phyloP scores from a whole-genome alignment of 2,888 invertebrate species.

The Rambutsinella grinnellia region DNA sequence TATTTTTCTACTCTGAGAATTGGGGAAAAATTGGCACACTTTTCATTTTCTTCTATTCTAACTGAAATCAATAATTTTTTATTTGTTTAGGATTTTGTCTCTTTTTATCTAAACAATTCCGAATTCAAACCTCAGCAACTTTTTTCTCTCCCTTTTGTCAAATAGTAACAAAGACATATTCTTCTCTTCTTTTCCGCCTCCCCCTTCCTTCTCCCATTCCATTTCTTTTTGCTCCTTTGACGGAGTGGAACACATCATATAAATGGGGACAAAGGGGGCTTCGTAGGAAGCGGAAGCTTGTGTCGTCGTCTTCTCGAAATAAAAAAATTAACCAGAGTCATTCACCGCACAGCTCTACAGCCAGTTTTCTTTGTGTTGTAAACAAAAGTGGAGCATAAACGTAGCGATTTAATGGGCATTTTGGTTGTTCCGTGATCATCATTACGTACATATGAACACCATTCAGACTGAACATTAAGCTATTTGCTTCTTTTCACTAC shows the following conservation, averaged over 20 bases:
- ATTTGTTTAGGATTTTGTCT: too few relatives aligned
- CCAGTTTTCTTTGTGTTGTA: slow-evolving; percentile 2
- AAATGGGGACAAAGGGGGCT: slow-evolving; percentile 14
- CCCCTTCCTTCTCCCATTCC: background rate
- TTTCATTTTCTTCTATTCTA: background rate
- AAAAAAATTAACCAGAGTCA: slow-evolving; percentile 14
- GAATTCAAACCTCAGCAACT: background rate
- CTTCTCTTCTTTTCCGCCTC: background rate
- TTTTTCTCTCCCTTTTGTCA: background rate
- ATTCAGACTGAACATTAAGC: background rate
- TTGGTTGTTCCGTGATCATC: too few relatives aligned
- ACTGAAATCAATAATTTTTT: background rate
- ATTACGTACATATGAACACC: too few relatives aligned
- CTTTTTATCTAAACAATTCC: too few relatives aligned
- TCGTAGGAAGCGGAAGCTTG: slow-evolving; percentile 48
- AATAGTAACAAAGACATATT: background rate
- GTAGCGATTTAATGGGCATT: too few relatives aligned
- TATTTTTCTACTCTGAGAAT: background rate
- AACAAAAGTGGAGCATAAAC: too few relatives aligned
- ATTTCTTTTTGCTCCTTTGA: slow-evolving; percentile 8
- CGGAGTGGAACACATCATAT: slow-evolving; percentile 36
- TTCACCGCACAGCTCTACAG: slow-evolving; percentile 11
- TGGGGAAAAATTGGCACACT: background rate
- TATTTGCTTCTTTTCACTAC: slow-evolving; percentile 3
- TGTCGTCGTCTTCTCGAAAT: slow-evolving; percentile 12